phyloP scores from a whole-genome alignment of 1,140 invertebrate genomes.

The Bombus turneri region DNA sequence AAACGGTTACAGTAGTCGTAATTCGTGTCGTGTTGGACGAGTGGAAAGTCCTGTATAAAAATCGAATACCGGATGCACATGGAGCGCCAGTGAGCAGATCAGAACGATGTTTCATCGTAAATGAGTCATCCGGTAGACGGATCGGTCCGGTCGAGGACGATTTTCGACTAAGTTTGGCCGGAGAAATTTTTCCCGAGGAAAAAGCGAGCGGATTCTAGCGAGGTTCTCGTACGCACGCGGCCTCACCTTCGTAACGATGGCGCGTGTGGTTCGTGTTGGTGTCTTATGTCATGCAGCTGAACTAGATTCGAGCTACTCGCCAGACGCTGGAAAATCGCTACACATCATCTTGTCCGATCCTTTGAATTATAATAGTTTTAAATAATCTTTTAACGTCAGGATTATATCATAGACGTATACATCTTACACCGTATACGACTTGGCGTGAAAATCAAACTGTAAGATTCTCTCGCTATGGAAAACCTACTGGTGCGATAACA shows the following conservation, averaged over 20 bases:
- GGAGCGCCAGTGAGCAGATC: neutral
- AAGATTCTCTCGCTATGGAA: neutral
- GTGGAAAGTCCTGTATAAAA: neutral
- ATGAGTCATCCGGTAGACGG: slow-evolving; percentile 48
- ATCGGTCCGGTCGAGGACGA: slow-evolving; percentile 23
- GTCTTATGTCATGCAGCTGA: slow-evolving; percentile 41
- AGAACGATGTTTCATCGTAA: neutral
- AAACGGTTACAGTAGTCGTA: no score
- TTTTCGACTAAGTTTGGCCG: slow-evolving; percentile 46
- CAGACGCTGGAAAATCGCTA: slow-evolving; percentile 4
- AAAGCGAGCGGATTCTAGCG: slow-evolving; percentile 39
- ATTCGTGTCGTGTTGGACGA: no score
- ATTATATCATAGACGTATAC: neutral
- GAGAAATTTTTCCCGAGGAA: slow-evolving; percentile 52
- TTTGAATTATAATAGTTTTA: neutral
- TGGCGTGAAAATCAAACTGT: neutral
- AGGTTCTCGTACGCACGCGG: neutral
- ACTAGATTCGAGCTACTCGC: slow-evolving; percentile 14
- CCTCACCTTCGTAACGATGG: slow-evolving; percentile 2
- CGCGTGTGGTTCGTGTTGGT: neutral
- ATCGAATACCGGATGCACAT: neutral
- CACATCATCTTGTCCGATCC: neutral
- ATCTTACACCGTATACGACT: no score
- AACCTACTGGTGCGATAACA: neutral
- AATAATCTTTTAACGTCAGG: neutral